A percentile compares a stretch with the other conserved stretches of the same genome.
Conservation (phyloP, 1,140 invertebrate genomes). For the Drosophila suzukii region DNA sequence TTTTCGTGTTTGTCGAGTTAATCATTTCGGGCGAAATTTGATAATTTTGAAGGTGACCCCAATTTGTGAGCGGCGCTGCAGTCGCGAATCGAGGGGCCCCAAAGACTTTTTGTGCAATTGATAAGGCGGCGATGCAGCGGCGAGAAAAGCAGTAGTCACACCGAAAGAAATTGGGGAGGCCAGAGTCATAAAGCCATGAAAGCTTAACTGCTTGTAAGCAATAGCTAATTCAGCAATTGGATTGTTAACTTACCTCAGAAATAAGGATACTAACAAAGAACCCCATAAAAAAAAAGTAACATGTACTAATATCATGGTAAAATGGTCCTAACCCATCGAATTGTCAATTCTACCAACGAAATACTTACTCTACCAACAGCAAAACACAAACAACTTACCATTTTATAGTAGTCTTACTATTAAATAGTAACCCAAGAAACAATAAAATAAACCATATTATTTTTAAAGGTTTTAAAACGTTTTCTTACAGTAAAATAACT, state of each 20-base stretch:
- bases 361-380: no score
- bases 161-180: neutral
- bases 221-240: neutral
- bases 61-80: conserved; percentile 57
- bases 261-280: neutral
- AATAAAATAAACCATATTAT: no score
- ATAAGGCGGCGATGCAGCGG: conserved; percentile 50
- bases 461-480: no score
- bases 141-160: conserved; percentile 12
- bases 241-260: neutral
- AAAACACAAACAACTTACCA: no score
- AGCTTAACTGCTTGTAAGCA: neutral
- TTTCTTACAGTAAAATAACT: no score
- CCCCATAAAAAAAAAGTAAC: no score
- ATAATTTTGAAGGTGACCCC: conserved; percentile 81
- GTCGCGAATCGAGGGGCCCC: conserved; percentile 35
- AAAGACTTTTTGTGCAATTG: conserved; percentile 59
- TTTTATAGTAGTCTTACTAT: no score
- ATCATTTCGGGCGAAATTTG: conserved; percentile 81
- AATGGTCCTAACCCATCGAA: no score
- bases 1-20: conserved; percentile 75
- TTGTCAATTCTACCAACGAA: no score
- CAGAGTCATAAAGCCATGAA: conserved; percentile 21
- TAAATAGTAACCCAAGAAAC: no score
- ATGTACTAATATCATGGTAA: no score